Evolutionary conservation across 2,113 vertebrate species (phyloP).

Genomic region (Urocolius indicus): DNA sequence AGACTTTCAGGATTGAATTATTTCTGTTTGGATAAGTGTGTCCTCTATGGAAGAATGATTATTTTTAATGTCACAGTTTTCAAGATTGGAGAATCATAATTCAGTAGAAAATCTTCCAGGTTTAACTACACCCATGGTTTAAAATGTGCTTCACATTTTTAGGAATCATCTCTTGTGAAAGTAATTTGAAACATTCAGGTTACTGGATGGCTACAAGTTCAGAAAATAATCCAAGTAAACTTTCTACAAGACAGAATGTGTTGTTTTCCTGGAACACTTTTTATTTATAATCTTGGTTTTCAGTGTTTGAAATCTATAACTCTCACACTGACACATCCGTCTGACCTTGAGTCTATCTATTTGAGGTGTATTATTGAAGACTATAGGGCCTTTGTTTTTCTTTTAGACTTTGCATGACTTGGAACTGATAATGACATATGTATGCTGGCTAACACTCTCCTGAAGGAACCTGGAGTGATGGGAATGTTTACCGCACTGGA

Average conservation of each 20-base stretch:
- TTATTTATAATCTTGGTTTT: not conserved
- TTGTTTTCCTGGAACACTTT: not conserved
- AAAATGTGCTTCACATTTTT: not conserved
- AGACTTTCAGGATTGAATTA: not conserved
- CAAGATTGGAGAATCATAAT: not conserved
- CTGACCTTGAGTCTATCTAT: not conserved
- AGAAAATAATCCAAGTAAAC: not conserved
- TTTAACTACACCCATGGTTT: not conserved
- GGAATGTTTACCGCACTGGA: not conserved
- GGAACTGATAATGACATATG: not conserved
- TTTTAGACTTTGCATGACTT: not conserved
- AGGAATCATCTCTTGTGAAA: not conserved
- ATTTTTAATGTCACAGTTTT: not conserved
- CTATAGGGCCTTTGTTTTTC: not conserved
- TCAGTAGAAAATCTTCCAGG: not conserved
- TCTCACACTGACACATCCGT: not conserved
- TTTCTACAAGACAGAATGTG: not conserved
- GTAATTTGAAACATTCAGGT: not conserved
- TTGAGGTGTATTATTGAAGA: not conserved
- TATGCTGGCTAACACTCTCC: not conserved
- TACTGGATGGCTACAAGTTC: not conserved
- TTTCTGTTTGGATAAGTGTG: not conserved
- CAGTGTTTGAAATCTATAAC: not conserved
- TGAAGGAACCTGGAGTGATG: not conserved
- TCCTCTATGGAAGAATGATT: not conserved